phyloP scores from a whole-genome alignment of 2,113 vertebrate genomes.

The Ptychochromis oligacanthus region DNA sequence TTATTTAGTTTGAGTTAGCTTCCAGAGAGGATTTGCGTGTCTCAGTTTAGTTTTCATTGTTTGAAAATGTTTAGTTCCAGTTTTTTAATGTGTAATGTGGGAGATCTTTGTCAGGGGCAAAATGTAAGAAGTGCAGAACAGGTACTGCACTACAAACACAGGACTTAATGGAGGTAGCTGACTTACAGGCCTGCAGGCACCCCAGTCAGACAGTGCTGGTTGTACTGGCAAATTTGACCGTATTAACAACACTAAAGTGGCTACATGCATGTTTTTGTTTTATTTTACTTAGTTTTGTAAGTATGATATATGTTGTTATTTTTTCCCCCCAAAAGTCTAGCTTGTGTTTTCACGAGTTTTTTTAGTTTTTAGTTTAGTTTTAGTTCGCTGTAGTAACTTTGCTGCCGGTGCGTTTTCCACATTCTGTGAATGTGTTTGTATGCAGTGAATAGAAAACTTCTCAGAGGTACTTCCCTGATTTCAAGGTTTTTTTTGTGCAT shows the following conservation, averaged over 20 bases:
- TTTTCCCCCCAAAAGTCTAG: accelerated
- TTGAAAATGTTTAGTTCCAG: too few species aligned
- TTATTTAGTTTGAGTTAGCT: background rate
- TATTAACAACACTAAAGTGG: too few species aligned
- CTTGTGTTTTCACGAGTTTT: background rate
- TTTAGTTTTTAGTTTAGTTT: background rate
- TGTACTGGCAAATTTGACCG: too few species aligned
- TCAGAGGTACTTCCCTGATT: background rate
- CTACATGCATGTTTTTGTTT: accelerated
- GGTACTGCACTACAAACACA: too few species aligned
- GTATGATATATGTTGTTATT: background rate
- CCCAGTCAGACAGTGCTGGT: too few species aligned
- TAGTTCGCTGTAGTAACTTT: background rate
- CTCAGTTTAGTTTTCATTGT: background rate
- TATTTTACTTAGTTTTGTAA: background rate
- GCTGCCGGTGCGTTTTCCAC: background rate
- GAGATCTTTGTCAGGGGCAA: too few species aligned
- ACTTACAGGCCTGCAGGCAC: too few species aligned
- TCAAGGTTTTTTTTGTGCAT: accelerated
- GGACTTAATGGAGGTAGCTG: too few species aligned
- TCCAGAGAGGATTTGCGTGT: background rate
- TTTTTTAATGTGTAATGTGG: too few species aligned
- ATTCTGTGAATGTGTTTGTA: background rate
- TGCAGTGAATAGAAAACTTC: background rate
- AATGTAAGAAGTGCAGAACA: too few species aligned